Evolutionary conservation across 2,113 vertebrate genomes (phyloP), one percentile per base, ranked within the genome.

Genomic region (Lipophrys pholis): DNA sequence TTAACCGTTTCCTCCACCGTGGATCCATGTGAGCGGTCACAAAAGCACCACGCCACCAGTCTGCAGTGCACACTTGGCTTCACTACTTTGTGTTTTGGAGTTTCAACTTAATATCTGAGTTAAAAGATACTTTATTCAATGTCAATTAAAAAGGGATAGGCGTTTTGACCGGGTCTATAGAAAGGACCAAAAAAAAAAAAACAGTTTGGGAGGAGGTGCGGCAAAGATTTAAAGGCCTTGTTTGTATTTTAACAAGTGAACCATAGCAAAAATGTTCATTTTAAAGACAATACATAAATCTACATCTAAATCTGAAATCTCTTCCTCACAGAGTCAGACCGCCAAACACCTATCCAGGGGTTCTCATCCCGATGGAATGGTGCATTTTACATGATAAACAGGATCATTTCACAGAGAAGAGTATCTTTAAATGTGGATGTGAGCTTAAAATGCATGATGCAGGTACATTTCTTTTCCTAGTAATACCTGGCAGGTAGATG

Each of bases 271-370:
- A 57, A 73, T 30, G 74, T 83, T 90, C 73, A 83, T 91, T 89
- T 88, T 87, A 86, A 87, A 92, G 71, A 78, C 89, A 89, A 92
- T 91, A 86, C 84, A 91, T 90, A 89, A 91, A 91, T 92, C 90
- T 90, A 73, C 88, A 92, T 90, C 70, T 83, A 87, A 90, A 92
- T 86, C 63, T 81, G 30, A 85, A 84, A 85, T 85, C 64, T 68
- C 38, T 55, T 69, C 38, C 68, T 82, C 67, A 75, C 80, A 85
- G 84, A 86, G 82, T 84, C 83, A 81, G 15, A 87, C 50, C 66
- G 83, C 55, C 77, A 72, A 54, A 16, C 46, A 8, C 46, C 53
- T 3, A 51, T 63, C 51, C 8, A 65, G 46, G 55, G 67, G 65
- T 54, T 77, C 75, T 64, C 17, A 51, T 82, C 69, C 62, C 65